phyloP scores from a whole-genome alignment of 2,888 invertebrate genomes.

The Xylota sylvarum region DNA sequence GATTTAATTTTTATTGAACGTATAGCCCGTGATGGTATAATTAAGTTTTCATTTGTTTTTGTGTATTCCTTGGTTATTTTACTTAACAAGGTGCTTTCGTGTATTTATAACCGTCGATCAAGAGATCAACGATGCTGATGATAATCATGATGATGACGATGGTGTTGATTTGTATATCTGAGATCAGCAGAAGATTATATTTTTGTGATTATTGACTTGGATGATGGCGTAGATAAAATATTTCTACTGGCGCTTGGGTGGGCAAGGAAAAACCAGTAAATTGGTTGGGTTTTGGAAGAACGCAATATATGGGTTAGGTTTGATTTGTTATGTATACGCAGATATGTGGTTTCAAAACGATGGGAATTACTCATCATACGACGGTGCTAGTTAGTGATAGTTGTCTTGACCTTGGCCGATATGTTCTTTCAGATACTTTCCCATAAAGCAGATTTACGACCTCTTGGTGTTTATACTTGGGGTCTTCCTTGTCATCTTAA shows the following conservation, averaged over 20 bases:
- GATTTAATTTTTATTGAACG: constrained; percentile 62
- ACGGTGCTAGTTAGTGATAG: no score
- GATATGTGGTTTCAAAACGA: no score
- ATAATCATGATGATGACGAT: constrained; percentile 30
- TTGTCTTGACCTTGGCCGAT: no score
- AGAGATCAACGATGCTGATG: constrained; percentile 39
- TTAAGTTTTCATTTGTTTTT: constrained; percentile 41
- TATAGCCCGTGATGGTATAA: constrained; percentile 36
- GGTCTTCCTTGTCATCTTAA: no score
- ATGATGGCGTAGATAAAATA: constrained; percentile 25
- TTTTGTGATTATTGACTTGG: constrained; percentile 29
- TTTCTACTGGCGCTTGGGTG: neutral
- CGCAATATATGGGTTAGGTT: no score
- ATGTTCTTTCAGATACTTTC: no score
- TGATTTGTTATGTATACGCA: neutral
- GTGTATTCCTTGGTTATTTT: constrained; percentile 33
- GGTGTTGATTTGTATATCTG: constrained; percentile 55
- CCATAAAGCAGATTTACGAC: no score
- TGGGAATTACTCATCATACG: no score
- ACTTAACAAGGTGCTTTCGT: constrained; percentile 25
- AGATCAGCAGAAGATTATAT: constrained; percentile 59
- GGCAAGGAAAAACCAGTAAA: neutral
- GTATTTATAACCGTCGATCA: constrained; percentile 54
- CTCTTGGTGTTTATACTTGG: no score
- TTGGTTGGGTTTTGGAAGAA: no score